Evolutionary conservation across 2,797 vertebrate species (phyloP).

Genomic region (Buceros bicornis): DNA sequence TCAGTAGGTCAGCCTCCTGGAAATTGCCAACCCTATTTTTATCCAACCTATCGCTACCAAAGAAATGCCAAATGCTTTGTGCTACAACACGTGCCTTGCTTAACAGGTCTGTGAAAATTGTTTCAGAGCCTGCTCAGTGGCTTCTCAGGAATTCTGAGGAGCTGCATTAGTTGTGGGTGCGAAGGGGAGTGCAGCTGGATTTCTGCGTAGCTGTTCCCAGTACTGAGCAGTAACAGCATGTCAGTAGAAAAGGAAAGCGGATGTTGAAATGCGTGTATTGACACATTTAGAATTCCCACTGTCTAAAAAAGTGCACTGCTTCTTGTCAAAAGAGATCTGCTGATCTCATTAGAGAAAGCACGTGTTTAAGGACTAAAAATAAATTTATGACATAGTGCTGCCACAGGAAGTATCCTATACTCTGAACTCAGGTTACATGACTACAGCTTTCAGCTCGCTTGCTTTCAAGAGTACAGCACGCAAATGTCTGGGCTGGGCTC

Average conservation of each 20-base stretch:
- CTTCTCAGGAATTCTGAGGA: background rate
- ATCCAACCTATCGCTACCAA: background rate
- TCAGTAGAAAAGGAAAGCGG: background rate
- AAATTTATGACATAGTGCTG: constrained; percentile 12
- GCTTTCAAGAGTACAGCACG: background rate
- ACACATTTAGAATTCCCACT: background rate
- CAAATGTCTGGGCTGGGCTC: background rate
- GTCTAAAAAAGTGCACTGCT: background rate
- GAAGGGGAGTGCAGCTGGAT: background rate
- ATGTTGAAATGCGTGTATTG: background rate
- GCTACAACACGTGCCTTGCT: background rate
- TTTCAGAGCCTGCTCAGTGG: background rate
- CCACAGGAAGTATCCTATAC: constrained; percentile 39
- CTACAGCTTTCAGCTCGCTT: constrained; percentile 25
- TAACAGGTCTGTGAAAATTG: background rate
- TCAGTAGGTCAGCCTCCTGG: background rate
- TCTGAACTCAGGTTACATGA: constrained; percentile 23
- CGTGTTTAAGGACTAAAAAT: constrained; percentile 45
- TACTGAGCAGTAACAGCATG: background rate
- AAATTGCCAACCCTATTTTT: background rate
- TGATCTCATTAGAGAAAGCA: background rate
- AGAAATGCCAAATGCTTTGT: background rate
- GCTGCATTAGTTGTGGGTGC: background rate
- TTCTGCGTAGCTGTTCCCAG: background rate
- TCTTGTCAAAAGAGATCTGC: background rate